A percentile compares a stretch with the other conserved stretches of the same genome.
phyloP scores from a whole-genome alignment of 2,113 vertebrate genomes.

The Vicugna pacos region DNA sequence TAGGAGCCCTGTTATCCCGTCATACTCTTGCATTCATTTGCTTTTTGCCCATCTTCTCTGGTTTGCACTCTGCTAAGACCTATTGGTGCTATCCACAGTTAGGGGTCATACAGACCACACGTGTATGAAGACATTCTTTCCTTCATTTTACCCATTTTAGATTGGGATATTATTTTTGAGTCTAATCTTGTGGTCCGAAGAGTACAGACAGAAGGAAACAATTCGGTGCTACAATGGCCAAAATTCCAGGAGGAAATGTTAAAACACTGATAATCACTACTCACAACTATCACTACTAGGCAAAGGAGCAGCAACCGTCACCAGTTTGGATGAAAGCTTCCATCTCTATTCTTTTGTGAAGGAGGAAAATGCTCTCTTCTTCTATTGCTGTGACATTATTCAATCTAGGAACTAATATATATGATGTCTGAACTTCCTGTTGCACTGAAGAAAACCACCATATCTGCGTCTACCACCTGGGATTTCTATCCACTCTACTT shows the following conservation, averaged over 20 bases:
- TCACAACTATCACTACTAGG: not conserved
- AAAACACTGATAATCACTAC: not conserved
- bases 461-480: not conserved
- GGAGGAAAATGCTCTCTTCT: not conserved
- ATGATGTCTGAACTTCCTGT: not conserved
- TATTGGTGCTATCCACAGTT: not conserved
- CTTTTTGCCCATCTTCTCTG: not conserved
- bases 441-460: not conserved
- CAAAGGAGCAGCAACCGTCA: not conserved
- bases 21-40: not conserved
- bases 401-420: not conserved
- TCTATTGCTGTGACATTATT: not conserved
- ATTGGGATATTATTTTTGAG: not conserved
- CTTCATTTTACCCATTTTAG: not conserved
- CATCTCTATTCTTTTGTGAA: not conserved
- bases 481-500: not conserved
- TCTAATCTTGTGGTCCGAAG: not conserved
- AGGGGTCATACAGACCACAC: accelerated
- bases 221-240: not conserved
- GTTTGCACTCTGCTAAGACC: not conserved
- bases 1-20: not conserved
- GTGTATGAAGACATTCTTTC: not conserved
- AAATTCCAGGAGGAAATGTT: not conserved
- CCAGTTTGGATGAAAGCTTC: not conserved
- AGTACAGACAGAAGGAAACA: not conserved